Percentiles rank a stretch among this genome's conserved stretches.
These are phyloP conservation scores for Clangula hyemalis DNA, from an alignment of 2,797 vertebrate species.

Conservation along the genomic window DNA sequence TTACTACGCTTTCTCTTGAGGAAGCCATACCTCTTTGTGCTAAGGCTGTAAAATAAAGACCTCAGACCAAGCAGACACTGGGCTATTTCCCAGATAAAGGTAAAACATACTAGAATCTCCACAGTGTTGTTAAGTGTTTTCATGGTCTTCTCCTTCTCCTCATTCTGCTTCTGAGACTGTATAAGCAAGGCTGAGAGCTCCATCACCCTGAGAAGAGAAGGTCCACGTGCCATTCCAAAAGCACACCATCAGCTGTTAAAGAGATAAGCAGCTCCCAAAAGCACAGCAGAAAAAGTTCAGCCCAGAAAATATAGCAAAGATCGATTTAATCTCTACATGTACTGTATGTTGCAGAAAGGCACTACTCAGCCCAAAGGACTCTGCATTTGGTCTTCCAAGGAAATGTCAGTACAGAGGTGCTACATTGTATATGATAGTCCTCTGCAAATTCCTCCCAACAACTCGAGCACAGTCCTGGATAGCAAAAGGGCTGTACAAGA, in stretches of 20 bases:
- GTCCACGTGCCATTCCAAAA: constrained; percentile 34
- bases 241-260: neutral
- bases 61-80: neutral
- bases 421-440: neutral
- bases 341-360: neutral
- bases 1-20: neutral
- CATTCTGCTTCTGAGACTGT: constrained; percentile 75
- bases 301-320: neutral
- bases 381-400: neutral
- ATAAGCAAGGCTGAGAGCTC: constrained; percentile 81
- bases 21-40: neutral
- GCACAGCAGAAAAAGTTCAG: neutral
- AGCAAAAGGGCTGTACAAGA: neutral
- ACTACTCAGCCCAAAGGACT: neutral
- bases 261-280: neutral
- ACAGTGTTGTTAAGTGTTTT: constrained; percentile 73
- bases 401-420: neutral
- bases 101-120: constrained; percentile 78
- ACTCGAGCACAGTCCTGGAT: neutral
- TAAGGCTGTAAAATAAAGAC: neutral
- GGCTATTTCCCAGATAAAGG: constrained; percentile 16
- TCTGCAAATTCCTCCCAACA: neutral
- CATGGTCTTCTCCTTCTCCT: constrained; percentile 76
- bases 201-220: constrained; percentile 78
- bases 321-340: neutral